Base-by-base conservation (phyloP, 2,888 invertebrate genomes). In the Petrophora chlorosata region DNA sequence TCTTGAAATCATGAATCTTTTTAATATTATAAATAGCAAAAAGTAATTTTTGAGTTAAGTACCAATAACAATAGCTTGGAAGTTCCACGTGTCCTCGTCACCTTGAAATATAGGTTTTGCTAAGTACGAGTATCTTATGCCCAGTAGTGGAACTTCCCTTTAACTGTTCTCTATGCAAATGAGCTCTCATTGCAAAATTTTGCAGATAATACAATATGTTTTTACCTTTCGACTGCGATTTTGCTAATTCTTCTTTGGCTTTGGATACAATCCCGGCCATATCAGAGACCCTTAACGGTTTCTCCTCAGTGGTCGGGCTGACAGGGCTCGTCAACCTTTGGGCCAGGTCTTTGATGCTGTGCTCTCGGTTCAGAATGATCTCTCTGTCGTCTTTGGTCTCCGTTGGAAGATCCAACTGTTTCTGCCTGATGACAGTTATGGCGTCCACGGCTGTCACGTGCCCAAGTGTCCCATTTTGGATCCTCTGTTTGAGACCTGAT, bases 181-280 rank as follows among this genome's bases (percentile, higher is more conserved):
- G n/a, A n/a, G n/a, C n/a, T n/a, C n/a, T n/a, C n/a, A n/a, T n/a
- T n/a, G n/a, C n/a, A n/a, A n/a, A n/a, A n/a, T n/a, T n/a, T n/a
- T n/a, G n/a, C n/a, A n/a, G n/a, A n/a, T n/a, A n/a, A n/a, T n/a
- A n/a, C n/a, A n/a, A 14, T 17, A n/a, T 15, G n/a, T 26, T 41
- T 3, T 57, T 91, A 76, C 92, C 94, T 85, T 95, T 95, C 54
- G 95, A 95, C 78, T 96, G 96, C 48, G 96, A 96, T 82, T 96
- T 96, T 10, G 95, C 95, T 67, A 98, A 89, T 65, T 96, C 97
- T 82, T 97, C 96, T 92, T 97, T 98, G 72, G 98, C 98, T 90
- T 97, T 97, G 40, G 95, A 96, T 61, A 98, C 97, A 62, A 98
- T 92, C 33, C 98, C 98, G 48, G 95, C 94, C 94, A 97, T 95